Conservation (phyloP, 2,113 vertebrate species). For the Camarhynchus parvulus region DNA sequence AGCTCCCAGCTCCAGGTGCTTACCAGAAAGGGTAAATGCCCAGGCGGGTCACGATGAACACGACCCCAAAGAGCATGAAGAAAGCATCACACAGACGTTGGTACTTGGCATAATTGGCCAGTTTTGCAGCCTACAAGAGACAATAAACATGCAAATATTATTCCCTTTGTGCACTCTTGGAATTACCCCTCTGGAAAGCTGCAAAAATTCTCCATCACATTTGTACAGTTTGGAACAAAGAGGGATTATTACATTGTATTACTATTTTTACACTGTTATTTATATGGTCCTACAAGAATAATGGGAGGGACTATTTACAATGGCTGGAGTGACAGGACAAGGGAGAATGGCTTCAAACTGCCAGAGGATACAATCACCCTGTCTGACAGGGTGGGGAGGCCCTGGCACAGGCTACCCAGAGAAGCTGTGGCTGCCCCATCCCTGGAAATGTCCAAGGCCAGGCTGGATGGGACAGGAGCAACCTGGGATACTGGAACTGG, state of each 20-base stretch:
- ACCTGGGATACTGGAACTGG: not conserved
- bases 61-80: constrained; percentile 88
- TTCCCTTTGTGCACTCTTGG: not conserved
- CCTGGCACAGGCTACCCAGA: not conserved
- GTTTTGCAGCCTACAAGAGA: constrained; percentile 87
- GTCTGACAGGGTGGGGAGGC: not conserved
- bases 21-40: constrained; percentile 93
- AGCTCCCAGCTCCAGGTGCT: constrained; percentile 53
- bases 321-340: not conserved
- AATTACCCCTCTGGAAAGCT: not conserved
- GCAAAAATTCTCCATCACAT: not conserved
- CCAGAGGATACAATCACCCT: not conserved
- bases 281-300: not conserved
- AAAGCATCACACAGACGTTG: constrained; percentile 90
- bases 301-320: not conserved
- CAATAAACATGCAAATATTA: not conserved
- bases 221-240: not conserved
- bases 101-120: constrained; percentile 96
- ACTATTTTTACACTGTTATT: not conserved
- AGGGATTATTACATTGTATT: not conserved
- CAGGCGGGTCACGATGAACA: constrained; percentile 90
- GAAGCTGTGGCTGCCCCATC: not conserved
- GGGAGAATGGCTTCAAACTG: not conserved
- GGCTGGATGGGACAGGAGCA: not conserved
- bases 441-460: not conserved